Conservation (phyloP, 2,113 vertebrate species). For the Nothocercus julius region DNA sequence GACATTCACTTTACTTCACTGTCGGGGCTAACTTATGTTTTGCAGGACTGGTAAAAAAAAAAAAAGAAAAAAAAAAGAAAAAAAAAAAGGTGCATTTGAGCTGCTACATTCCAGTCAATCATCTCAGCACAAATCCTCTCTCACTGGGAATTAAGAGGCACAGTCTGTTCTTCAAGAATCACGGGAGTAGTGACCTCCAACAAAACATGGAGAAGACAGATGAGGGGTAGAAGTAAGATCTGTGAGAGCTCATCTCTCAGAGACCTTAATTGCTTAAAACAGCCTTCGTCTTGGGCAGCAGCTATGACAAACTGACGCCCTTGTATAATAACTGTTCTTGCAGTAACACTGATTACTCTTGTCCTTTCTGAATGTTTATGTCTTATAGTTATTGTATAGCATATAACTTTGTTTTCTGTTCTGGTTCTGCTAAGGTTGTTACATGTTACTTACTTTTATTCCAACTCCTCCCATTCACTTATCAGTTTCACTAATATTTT, state of each 20-base stretch:
- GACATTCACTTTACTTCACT: not conserved
- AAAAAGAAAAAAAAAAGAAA: not conserved
- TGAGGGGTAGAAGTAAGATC: not conserved
- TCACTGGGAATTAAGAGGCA: not conserved
- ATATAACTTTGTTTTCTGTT: not conserved
- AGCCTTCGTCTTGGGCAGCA: not conserved
- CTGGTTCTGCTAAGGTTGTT: not conserved
- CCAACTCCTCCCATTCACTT: not conserved
- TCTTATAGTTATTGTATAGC: not conserved
- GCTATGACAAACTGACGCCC: not conserved
- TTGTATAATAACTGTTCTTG: not conserved
- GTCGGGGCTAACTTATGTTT: not conserved
- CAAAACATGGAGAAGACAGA: not conserved
- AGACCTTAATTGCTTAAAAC: not conserved
- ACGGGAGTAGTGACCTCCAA: not conserved
- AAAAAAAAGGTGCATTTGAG: accelerated
- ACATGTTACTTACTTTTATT: not conserved
- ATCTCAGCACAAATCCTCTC: not conserved
- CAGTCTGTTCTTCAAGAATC: not conserved
- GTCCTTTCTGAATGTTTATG: not conserved
- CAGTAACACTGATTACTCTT: not conserved
- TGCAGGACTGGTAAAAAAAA: not conserved
- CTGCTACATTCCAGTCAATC: not conserved
- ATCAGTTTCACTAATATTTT: conserved; percentile 5
- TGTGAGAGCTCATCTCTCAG: not conserved